Conservation (phyloP, 2,797 vertebrate genomes). For the Urophycis tenuis region DNA sequence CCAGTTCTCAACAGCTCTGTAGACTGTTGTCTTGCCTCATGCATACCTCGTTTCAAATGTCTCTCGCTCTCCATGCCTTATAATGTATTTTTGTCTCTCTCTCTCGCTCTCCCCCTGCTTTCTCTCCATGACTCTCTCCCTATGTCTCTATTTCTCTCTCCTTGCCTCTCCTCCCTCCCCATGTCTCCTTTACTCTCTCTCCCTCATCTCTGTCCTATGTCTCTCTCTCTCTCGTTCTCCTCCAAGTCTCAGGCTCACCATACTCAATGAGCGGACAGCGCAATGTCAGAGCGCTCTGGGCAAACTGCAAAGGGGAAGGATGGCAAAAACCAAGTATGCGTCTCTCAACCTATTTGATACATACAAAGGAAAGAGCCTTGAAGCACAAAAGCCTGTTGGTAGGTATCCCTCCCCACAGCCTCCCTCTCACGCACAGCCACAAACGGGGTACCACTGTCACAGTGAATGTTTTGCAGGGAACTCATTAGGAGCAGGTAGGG, state of each 20-base stretch:
- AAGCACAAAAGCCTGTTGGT: conserved; percentile 97
- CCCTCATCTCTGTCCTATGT: neutral
- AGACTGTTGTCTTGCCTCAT: conserved; percentile 15
- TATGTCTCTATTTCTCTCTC: too few relatives aligned
- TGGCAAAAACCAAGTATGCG: conserved; percentile 97
- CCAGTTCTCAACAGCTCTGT: neutral
- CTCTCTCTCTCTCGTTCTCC: neutral
- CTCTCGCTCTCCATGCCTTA: conserved; percentile 3
- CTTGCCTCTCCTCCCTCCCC: conserved; percentile 3
- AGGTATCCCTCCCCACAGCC: conserved; percentile 48
- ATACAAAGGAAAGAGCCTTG: conserved; percentile 98
- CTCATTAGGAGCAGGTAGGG: neutral
- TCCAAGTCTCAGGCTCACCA: conserved; percentile 85
- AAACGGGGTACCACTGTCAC: neutral
- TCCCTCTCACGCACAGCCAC: neutral
- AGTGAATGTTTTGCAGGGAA: neutral
- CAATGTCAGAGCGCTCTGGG: conserved; percentile 99
- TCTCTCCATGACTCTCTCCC: neutral
- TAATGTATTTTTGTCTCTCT: neutral
- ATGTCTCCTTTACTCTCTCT: neutral
- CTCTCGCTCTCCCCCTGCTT: neutral
- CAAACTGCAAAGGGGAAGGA: conserved; percentile 99
- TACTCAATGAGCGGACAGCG: conserved; percentile 99
- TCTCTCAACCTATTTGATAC: conserved; percentile 99
- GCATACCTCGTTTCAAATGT: conserved; percentile 28